Evolutionary conservation across 2,797 vertebrate genomes (phyloP), one percentile per base, ranked within the genome.

Genomic region (Lagorchestes hirsutus): DNA sequence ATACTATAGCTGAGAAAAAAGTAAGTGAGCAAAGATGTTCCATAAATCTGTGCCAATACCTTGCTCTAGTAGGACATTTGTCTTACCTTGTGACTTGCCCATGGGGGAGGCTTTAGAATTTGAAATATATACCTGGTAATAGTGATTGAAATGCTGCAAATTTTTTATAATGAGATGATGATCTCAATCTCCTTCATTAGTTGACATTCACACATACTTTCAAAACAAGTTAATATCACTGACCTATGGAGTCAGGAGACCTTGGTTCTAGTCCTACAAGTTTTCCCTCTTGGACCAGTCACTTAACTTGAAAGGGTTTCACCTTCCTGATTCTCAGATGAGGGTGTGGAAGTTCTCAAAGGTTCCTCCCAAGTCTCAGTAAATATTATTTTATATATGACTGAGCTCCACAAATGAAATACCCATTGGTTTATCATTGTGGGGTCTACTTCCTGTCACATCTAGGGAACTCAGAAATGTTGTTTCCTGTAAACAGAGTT

Each of bases 1-100:
- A 98, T 92, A 99, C 97, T 87, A 97, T 99, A 90, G 98, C 98
- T 0, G 99, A 99, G 98, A 99, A 98, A 97, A 99, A 99, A 98
- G 99, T 99, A 96, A 98, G 98, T 93, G 54, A 62, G 28, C 46
- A 6, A 16, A 52, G 87, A 9, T 11, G 1, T 1, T 0, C 13
- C 46, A 46, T n/a, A 12, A 1, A 27, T 46, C 14, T 12, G 12
- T 40, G 12, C 11, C 90, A 0, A 0, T 54, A 18, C n/a, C 2
- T 3, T 24, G 9, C 11, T 54, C 50, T 3, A 5, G 22, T 22
- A 54, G 34, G 1, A 31, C 0, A 3, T 31, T 92, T 82, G 0
- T 16, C 0, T n/a, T 34, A 16, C 54, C 59, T 91, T 57, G 27
- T 5, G 5, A n/a, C 55, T 92, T 8, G 40, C 74, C 74, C 9